Base-by-base conservation (phyloP, 1,140 invertebrate species). In the Drosophila saltans region DNA sequence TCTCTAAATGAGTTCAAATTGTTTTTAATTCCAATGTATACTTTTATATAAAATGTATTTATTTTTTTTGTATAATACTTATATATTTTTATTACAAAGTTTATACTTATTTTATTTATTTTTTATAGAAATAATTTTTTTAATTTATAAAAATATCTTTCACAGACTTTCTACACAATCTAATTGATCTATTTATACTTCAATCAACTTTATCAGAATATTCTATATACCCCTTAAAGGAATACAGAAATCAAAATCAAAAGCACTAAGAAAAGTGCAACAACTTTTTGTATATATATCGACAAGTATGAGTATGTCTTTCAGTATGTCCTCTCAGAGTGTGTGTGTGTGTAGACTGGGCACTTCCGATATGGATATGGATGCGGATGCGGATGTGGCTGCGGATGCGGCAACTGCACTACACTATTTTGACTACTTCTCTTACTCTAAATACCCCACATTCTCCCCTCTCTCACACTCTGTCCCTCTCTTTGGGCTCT, bases 361-460 rank as follows among this genome's bases (percentile, higher is more conserved):
- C 66, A 71, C 65, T 86, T 82, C 76, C 69, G 79, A 45, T 63
- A 66, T 55, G 71, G 71, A 52, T 52, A 52, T 52, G 45, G 45
- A 52, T 52, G 45, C 21, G 45, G 45, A 52, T 52, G 39, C 39
- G 39, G 39, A 40, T 40, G 39, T 40, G 39, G 39, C 39, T 40
- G 45, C 26, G 45, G 24, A 52, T 52, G 45, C 21, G 45, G 45
- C n/a, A 52, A 52, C 45, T 52, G 45, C 66, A 75, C 75, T 73
- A 72, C 64, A 70, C 77, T 70, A 78, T 73, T 77, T 79, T 71
- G 68, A 66, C 63, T 60, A 52, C 45, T 7, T 48, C 45, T 48
- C 45, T 6, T 16, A n/a, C 28, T 30, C 28, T 30, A 30, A 30
- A 30, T 30, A 16, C 28, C 4, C 28, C 28, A 2, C 28, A 2